Conservation (phyloP, 2,113 vertebrate genomes). For the Amphiprion percula region DNA sequence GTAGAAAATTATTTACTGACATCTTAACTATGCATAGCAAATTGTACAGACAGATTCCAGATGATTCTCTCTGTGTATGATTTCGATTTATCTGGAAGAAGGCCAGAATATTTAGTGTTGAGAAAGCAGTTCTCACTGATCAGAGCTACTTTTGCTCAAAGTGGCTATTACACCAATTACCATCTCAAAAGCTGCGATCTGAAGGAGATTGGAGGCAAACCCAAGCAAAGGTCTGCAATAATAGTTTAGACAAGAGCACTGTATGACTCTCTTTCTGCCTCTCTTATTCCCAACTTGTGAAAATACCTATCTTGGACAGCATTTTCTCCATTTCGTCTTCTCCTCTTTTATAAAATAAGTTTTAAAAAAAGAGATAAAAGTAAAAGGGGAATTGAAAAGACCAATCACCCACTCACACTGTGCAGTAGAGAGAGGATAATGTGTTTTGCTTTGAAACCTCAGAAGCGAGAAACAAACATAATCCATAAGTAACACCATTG, state of each 20-base stretch:
- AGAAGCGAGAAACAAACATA: slow-evolving; percentile 23
- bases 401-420: slow-evolving; percentile 1
- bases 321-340: slow-evolving; percentile 28
- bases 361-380: not conserved
- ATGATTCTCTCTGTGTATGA: not conserved
- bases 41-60: not conserved
- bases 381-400: slow-evolving; percentile 11
- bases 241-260: slow-evolving; percentile 37
- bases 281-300: slow-evolving; percentile 20
- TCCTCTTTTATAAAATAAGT: slow-evolving; percentile 10
- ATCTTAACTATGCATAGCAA: not conserved
- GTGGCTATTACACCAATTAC: slow-evolving; percentile 56
- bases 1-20: not conserved
- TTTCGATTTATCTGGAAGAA: slow-evolving; percentile 5
- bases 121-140: slow-evolving; percentile 25
- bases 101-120: slow-evolving; percentile 26
- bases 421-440: slow-evolving; percentile 2
- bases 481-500: slow-evolving; percentile 8
- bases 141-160: slow-evolving; percentile 17
- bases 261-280: slow-evolving; percentile 19
- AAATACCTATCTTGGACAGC: slow-evolving; percentile 12
- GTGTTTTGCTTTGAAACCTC: slow-evolving; percentile 24
- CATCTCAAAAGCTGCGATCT: slow-evolving; percentile 24
- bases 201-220: slow-evolving; percentile 31
- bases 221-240: slow-evolving; percentile 39